Evolutionary conservation across 2,888 invertebrate genomes (phyloP), one percentile per base, ranked within the genome.

Genomic region (Polydesmus complanatus): DNA sequence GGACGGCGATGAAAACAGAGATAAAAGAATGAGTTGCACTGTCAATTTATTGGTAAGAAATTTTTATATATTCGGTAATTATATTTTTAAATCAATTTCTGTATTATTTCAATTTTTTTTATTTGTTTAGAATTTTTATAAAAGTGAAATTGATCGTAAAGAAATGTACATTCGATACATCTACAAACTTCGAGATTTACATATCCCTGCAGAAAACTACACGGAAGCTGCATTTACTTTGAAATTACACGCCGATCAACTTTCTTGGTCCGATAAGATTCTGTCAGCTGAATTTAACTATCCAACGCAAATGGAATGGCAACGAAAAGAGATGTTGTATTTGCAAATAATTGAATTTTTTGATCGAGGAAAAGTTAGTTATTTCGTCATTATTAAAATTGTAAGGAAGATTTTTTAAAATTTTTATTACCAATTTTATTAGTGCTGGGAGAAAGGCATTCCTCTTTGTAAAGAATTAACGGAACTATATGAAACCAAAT

Each of bases 111-210:
- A 18, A 37, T 27, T 8, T 14, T 26, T 47, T 56, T 64, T 58
- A n/a, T 72, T 50, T 52, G 66, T 74, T 37, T 78, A 89, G 88
- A 93, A 94, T 71, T 96, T 95, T 74, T 95, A 95, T 78, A 92
- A 93, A 73, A 91, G 90, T 72, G 93, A 94, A 77, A 91, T 93
- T 66, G 91, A 94, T 70, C 81, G 93, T 25, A 89, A 92, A 69
- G 93, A 94, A 75, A 92, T 95, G 90, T 96, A 95, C 74, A 77
- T 94, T 56, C 84, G 88, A 59, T 96, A 96, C 75, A 93, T 96
- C 64, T 93, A 94, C 77, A 94, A 94, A 73, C 77, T 96, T 47
- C 91, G 91, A 72, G 91, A 93, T 71, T 79, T 96, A 18, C 95
- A 96, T 74, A 78, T 91, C 56, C 86, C 86, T 19, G 88, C 91